These are phyloP conservation scores for Neria commutata DNA, from an alignment of 2,888 invertebrate genomes.

Conservation along the genomic window DNA sequence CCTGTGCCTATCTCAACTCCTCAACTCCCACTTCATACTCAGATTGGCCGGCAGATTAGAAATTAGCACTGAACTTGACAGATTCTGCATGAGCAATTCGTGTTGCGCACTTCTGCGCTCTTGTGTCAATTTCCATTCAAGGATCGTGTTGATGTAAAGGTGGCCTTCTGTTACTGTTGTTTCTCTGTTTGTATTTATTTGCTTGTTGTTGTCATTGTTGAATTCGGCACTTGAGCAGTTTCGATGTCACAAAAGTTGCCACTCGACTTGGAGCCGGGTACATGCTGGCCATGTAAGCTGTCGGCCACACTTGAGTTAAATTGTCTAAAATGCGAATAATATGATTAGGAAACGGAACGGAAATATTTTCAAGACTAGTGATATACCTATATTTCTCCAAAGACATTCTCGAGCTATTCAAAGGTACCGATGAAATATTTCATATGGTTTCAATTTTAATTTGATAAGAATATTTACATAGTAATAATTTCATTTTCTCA, in stretches of 20 bases:
- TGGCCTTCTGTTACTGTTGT: conserved; percentile 40
- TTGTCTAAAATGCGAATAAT: conserved; percentile 53
- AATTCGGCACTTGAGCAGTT: conserved; percentile 52
- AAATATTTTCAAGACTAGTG: no score
- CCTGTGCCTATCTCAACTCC: neutral
- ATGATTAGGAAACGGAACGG: conserved; percentile 25
- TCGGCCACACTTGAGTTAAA: conserved; percentile 54
- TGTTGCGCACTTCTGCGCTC: conserved; percentile 28
- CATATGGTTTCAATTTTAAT: no score
- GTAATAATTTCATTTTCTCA: no score
- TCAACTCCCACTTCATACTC: neutral
- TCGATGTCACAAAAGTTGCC: conserved; percentile 50
- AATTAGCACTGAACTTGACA: conserved; percentile 54
- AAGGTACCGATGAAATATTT: no score
- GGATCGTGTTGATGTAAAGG: conserved; percentile 49
- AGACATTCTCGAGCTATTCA: no score
- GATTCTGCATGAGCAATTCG: conserved; percentile 51
- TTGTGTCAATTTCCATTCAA: conserved; percentile 32
- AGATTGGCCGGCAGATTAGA: conserved; percentile 37
- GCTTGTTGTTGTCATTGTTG: conserved; percentile 53
- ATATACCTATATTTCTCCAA: no score
- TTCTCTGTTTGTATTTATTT: conserved; percentile 44
- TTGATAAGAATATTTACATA: no score
- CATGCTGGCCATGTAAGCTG: conserved; percentile 48
- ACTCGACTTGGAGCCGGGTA: conserved; percentile 54